Conservation (phyloP, 2,113 vertebrate genomes). For the Beaufortia kweichowensis region DNA sequence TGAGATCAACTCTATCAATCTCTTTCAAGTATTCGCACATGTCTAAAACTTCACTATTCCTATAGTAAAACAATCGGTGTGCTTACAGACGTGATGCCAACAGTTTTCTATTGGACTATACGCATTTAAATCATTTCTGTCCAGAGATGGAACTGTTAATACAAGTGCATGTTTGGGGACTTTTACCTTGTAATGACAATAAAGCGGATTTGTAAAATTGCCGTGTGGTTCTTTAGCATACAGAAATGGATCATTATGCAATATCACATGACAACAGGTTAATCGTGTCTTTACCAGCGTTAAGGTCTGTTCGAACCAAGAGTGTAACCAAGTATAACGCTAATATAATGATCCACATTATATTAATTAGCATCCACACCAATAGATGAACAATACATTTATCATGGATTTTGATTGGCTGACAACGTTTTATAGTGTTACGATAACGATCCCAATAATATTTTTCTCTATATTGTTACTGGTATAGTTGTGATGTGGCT, state of each 20-base stretch:
- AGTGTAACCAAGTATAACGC: no score
- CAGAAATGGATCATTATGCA: background rate
- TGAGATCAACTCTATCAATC: constrained; percentile 3
- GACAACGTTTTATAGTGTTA: no score
- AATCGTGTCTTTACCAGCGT: no score
- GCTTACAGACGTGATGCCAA: background rate
- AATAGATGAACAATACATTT: no score
- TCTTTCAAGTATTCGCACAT: background rate
- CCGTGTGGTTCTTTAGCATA: background rate
- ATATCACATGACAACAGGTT: background rate
- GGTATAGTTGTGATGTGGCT: no score
- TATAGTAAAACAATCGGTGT: constrained; percentile 18
- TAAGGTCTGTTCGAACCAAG: no score
- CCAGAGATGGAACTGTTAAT: background rate
- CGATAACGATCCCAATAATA: no score
- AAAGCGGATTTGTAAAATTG: background rate
- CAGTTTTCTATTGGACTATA: background rate
- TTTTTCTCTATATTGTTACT: no score
- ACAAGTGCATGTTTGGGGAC: background rate
- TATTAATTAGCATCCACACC: no score
- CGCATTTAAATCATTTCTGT: background rate
- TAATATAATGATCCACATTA: no score
- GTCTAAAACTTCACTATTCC: background rate
- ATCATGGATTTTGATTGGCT: no score
- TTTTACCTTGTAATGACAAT: background rate